phyloP scores from a whole-genome alignment of 2,113 vertebrate species.

The Hystrix cristata region DNA sequence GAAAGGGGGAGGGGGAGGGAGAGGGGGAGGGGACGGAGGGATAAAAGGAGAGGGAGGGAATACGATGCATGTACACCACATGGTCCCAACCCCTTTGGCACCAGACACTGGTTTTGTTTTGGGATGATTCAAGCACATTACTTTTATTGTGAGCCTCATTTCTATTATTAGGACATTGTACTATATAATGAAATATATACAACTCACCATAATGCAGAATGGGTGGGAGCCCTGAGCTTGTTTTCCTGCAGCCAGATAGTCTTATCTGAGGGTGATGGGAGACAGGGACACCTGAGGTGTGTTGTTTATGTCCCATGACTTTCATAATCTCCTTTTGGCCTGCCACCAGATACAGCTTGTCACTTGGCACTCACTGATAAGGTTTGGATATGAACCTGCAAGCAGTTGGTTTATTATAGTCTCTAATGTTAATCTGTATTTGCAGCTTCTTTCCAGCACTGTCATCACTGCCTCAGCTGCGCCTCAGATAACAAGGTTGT shows the following conservation, averaged over 20 bases:
- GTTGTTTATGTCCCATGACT: not conserved
- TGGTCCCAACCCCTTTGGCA: not conserved
- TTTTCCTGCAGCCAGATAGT: not conserved
- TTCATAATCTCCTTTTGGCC: not conserved
- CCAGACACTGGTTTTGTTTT: not conserved
- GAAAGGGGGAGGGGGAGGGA: not conserved
- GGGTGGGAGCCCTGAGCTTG: not conserved
- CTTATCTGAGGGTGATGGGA: not conserved
- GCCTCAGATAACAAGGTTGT: not conserved
- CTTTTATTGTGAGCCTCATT: not conserved
- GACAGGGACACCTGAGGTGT: not conserved
- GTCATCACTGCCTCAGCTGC: not conserved
- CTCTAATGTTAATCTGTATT: not conserved
- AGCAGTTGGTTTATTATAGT: not conserved
- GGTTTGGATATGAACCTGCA: not conserved
- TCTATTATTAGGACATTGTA: not conserved
- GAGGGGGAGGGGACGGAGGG: too few relatives aligned
- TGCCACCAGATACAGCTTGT: not conserved
- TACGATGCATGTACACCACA: not conserved
- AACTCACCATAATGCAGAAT: not conserved
- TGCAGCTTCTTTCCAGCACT: not conserved
- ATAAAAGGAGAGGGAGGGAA: not conserved
- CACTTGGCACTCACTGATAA: not conserved
- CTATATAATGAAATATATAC: not conserved
- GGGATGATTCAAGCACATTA: not conserved